Percentiles rank a stretch among this genome's conserved stretches.
Evolutionary conservation across 2,888 invertebrate species (phyloP).

Genomic region (Brachyptera putata): DNA sequence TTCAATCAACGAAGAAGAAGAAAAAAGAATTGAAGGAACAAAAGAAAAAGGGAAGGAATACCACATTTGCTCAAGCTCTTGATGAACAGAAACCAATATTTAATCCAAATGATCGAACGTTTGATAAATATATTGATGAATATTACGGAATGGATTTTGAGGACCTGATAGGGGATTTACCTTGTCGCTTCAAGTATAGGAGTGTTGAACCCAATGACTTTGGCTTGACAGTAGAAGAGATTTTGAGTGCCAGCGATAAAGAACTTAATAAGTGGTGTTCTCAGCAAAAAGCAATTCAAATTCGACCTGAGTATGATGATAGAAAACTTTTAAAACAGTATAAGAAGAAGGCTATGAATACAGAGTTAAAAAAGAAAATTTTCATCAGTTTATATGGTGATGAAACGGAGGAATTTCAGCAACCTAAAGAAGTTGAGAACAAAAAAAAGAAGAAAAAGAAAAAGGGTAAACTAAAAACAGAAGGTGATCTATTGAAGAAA

Average conservation of each 20-base stretch:
- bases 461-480: not conserved
- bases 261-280: slow-evolving; percentile 96
- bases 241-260: slow-evolving; percentile 83
- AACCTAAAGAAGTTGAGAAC: slow-evolving; percentile 36
- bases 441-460: slow-evolving; percentile 38
- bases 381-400: not conserved
- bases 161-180: slow-evolving; percentile 87
- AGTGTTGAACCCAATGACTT: slow-evolving; percentile 85
- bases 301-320: slow-evolving; percentile 73
- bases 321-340: not conserved
- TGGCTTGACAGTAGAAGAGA: slow-evolving; percentile 89
- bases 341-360: not conserved
- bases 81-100: slow-evolving; percentile 76
- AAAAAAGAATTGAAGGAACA: slow-evolving; percentile 31
- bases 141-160: slow-evolving; percentile 95
- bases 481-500: no score
- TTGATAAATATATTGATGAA: slow-evolving; percentile 87
- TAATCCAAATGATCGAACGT: slow-evolving; percentile 72
- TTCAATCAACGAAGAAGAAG: slow-evolving; percentile 45
- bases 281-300: slow-evolving; percentile 78
- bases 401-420: not conserved
- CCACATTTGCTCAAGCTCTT: slow-evolving; percentile 71
- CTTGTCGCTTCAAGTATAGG: slow-evolving; percentile 87
- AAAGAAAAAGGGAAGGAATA: slow-evolving; percentile 59
- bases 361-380: not conserved